A percentile compares a stretch with the other conserved stretches of the same genome.
Conservation (phyloP, 2,888 invertebrate species). For the Drosophila nr. fundita region DNA sequence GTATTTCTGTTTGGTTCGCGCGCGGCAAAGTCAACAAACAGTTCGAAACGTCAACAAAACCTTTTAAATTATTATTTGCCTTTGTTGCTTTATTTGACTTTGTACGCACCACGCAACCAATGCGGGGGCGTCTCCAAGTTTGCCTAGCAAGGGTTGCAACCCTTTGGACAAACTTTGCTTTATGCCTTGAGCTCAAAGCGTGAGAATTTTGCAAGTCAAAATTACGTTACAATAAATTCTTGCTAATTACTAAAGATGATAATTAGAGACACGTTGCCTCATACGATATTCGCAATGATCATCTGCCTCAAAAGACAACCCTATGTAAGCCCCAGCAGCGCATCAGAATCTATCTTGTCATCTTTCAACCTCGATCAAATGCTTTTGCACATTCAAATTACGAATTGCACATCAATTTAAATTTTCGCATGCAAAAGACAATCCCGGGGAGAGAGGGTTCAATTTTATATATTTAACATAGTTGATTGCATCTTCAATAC, state of each 20-base stretch:
- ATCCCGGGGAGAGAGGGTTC: conserved; percentile 30
- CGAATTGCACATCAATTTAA: conserved; percentile 72
- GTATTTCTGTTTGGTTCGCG: conserved; percentile 73
- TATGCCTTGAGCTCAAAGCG: conserved; percentile 35
- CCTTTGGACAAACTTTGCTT: conserved; percentile 57
- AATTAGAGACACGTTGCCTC: neutral
- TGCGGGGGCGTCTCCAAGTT: conserved; percentile 27
- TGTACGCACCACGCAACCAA: conserved; percentile 36
- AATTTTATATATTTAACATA: conserved; percentile 77
- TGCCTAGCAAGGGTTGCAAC: conserved; percentile 55
- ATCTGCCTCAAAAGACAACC: conserved; percentile 22
- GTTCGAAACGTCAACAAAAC: conserved; percentile 80
- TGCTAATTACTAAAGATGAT: conserved; percentile 8
- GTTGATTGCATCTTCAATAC: conserved; percentile 83
- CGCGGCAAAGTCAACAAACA: conserved; percentile 82
- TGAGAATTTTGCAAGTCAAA: conserved; percentile 53
- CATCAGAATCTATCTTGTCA: conserved; percentile 37
- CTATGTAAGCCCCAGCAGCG: neutral
- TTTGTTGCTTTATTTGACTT: conserved; percentile 79
- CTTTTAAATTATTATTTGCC: conserved; percentile 80
- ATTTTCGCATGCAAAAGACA: conserved; percentile 81
- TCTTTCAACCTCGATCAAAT: conserved; percentile 49
- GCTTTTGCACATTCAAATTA: conserved; percentile 63
- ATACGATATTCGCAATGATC: conserved; percentile 19
- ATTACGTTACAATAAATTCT: conserved; percentile 47